Percentiles rank a stretch among this genome's conserved stretches.
These are phyloP conservation scores for Thumatha senex DNA, from an alignment of 2,888 invertebrate species.

Conservation along the genomic window DNA sequence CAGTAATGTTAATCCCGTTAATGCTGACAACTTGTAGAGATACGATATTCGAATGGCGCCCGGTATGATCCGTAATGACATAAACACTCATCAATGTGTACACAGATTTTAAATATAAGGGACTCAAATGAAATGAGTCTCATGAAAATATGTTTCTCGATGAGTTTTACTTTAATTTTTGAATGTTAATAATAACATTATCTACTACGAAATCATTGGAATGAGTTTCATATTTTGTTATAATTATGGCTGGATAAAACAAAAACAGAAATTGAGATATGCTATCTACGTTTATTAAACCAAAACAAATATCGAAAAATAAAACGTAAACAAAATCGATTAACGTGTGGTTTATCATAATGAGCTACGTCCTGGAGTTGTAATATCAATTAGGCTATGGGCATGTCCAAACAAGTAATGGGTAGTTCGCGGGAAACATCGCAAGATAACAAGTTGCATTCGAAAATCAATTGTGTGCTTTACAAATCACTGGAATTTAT, in stretches of 20 bases:
- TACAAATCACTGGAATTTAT: neutral
- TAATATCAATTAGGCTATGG: constrained; percentile 20
- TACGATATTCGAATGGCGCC: constrained; percentile 9
- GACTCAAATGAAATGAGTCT: constrained; percentile 13
- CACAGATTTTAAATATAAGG: constrained; percentile 18
- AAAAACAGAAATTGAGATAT: too few relatives aligned
- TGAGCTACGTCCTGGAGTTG: neutral
- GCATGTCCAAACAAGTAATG: constrained; percentile 11
- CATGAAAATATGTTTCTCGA: neutral
- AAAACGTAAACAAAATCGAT: neutral
- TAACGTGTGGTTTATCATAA: constrained; percentile 7
- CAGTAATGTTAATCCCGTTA: constrained; percentile 3
- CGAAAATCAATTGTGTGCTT: constrained; percentile 3
- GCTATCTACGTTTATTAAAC: too few relatives aligned
- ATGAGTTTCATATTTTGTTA: too few relatives aligned
- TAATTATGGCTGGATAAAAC: too few relatives aligned
- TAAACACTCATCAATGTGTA: constrained; percentile 15
- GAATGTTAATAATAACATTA: too few relatives aligned
- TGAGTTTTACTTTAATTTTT: neutral
- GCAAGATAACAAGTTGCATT: constrained; percentile 9
- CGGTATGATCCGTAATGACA: constrained; percentile 14
- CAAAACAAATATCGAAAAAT: neutral
- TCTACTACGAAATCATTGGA: too few relatives aligned
- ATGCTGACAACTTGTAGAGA: constrained; percentile 18
- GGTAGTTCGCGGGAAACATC: constrained; percentile 3